phyloP scores from a whole-genome alignment of 2,797 vertebrate genomes.

The Halcyon badia region DNA sequence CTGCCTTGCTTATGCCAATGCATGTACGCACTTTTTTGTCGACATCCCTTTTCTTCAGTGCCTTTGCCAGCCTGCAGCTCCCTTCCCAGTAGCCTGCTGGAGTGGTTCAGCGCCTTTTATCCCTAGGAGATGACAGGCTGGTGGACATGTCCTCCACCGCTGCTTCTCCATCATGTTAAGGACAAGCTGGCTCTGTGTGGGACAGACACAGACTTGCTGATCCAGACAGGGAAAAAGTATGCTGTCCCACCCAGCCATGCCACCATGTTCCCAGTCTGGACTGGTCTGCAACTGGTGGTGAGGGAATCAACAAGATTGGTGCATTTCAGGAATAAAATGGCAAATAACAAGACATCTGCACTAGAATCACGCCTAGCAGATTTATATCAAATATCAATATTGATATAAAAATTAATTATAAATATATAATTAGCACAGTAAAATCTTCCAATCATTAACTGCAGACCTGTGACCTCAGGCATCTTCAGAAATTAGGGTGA shows the following conservation, averaged over 20 bases:
- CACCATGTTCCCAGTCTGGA: neutral
- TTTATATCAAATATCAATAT: neutral
- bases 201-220: neutral
- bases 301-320: neutral
- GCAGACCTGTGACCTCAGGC: neutral
- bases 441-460: neutral
- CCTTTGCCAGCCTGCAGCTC: neutral
- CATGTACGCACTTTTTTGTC: rapidly evolving
- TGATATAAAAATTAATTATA: neutral
- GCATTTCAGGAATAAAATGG: neutral
- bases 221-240: neutral
- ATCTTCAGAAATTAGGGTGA: neutral
- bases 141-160: rapidly evolving
- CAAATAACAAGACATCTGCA: neutral
- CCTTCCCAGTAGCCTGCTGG: neutral
- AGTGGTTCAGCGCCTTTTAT: neutral
- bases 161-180: neutral
- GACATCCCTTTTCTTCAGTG: neutral
- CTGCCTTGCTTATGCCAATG: neutral
- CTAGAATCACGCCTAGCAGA: neutral
- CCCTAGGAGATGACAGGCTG: neutral
- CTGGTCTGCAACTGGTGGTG: neutral
- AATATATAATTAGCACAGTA: neutral
- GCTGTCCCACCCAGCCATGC: neutral
- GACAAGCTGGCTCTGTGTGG: neutral